Evolutionary conservation across 2,888 invertebrate genomes (phyloP), one percentile per base, ranked within the genome.

Genomic region (Drosophila leonis): DNA sequence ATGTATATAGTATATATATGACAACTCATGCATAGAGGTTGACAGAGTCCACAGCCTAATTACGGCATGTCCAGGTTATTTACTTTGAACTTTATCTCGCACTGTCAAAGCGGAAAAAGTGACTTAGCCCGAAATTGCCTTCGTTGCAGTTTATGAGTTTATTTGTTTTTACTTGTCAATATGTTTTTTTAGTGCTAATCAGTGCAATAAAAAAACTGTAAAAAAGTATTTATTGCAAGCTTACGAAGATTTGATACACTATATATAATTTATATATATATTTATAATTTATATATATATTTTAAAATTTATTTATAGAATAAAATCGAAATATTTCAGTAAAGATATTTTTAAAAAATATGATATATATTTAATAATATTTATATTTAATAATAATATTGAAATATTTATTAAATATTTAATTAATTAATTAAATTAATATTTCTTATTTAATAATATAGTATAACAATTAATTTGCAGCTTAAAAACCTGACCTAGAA

Each of bases 91-190:
- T 44, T 75, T 70, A 69, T 55, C 55, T 55, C 48, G 0, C 27
- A 29, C 51, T 41, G 68, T 24, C 62, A 24, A 29, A 68, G 35
- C 75, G 81, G 74, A 80, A 71, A 49, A 73, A 59, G 65, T 64
- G 70, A 71, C 76, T 87, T 77, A 62, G 37, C 60, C 55, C 7
- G 27, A 69, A 65, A 56, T 62, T 44, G 51, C 55, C 65, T 64
- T 27, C 41, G 35, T 65, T 55, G 65, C 68, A 74, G 82, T 85
- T 85, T 86, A 88, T 57, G 76, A 55, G 70, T 71, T 71, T 69
- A 72, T 65, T 77, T 62, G 29, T 37, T 41, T 37, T 70, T 49
- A 31, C 13, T 33, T 66, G 39, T 65, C 44, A 61, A 63, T 48
- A 51, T 42, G 1, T 31, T n/a, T n/a, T 56, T 24, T 4, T 46